A percentile compares a stretch with the other conserved stretches of the same genome.
These are phyloP conservation scores for Ispidina picta DNA, from an alignment of 2,797 vertebrate species.

Conservation along the genomic window DNA sequence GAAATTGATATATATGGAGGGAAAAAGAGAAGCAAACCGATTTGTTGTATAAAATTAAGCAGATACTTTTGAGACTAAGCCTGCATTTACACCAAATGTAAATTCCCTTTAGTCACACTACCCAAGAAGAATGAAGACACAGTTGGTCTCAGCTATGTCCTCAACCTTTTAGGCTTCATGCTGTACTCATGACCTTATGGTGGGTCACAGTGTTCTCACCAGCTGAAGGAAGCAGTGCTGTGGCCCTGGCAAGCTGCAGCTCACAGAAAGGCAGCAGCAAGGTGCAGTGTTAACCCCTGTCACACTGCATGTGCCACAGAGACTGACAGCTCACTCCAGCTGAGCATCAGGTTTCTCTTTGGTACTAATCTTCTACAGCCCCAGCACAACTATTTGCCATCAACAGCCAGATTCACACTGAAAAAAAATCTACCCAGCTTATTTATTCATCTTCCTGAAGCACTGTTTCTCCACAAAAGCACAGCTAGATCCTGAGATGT, in stretches of 20 bases:
- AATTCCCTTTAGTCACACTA: neutral
- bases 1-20: neutral
- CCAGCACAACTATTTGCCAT: neutral
- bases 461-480: neutral
- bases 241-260: neutral
- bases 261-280: neutral
- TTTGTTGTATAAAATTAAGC: neutral
- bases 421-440: neutral
- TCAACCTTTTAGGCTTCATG: neutral
- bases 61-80: neutral
- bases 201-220: neutral
- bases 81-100: neutral
- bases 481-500: neutral
- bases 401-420: neutral
- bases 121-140: neutral
- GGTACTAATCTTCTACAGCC: neutral
- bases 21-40: neutral
- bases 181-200: neutral
- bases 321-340: neutral
- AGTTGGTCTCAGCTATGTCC: accelerated
- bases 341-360: neutral
- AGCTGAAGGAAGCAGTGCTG: neutral
- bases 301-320: neutral
- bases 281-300: neutral
- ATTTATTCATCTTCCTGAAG: neutral